phyloP scores from a whole-genome alignment of 2,888 invertebrate genomes.

The Embidobia sp. region DNA sequence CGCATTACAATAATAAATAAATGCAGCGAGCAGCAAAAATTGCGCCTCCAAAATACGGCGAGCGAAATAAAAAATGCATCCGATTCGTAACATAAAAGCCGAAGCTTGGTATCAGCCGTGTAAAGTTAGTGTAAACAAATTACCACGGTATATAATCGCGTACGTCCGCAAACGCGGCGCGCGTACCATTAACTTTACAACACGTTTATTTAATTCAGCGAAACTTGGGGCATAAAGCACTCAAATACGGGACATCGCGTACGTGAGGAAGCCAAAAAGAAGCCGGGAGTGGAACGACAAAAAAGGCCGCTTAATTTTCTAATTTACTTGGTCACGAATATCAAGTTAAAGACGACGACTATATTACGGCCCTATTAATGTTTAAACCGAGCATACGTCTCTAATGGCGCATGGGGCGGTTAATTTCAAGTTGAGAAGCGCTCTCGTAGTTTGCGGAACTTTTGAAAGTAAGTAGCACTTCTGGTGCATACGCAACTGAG shows the following conservation, averaged over 20 bases:
- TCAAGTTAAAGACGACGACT: slow-evolving; percentile 50
- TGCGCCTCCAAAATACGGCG: too few species aligned
- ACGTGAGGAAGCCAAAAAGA: slow-evolving; percentile 5
- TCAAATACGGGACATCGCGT: slow-evolving; percentile 7
- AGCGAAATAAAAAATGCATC: too few species aligned
- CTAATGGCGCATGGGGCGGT: slow-evolving; percentile 65
- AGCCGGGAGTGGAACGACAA: slow-evolving; percentile 2
- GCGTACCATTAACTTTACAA: slow-evolving; percentile 26
- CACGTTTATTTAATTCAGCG: slow-evolving; percentile 35
- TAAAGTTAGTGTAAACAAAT: slow-evolving; percentile 30
- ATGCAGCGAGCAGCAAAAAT: too few species aligned
- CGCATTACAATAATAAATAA: too few species aligned
- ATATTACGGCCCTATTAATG: slow-evolving; percentile 51
- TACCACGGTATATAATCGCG: slow-evolving; percentile 14
- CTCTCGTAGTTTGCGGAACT: slow-evolving; percentile 66
- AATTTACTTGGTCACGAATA: slow-evolving; percentile 43
- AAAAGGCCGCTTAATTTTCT: slow-evolving; percentile 34
- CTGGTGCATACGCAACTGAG: slow-evolving; percentile 63
- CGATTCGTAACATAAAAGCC: neutral
- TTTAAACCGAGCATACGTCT: slow-evolving; percentile 61
- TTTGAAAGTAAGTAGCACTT: slow-evolving; percentile 65
- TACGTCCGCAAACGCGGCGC: slow-evolving; percentile 6
- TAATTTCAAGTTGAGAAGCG: slow-evolving; percentile 67
- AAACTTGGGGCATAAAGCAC: slow-evolving; percentile 33
- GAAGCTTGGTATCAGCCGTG: neutral